Evolutionary conservation across 2,113 vertebrate species (phyloP).

Genomic region (Ceratotherium simum): DNA sequence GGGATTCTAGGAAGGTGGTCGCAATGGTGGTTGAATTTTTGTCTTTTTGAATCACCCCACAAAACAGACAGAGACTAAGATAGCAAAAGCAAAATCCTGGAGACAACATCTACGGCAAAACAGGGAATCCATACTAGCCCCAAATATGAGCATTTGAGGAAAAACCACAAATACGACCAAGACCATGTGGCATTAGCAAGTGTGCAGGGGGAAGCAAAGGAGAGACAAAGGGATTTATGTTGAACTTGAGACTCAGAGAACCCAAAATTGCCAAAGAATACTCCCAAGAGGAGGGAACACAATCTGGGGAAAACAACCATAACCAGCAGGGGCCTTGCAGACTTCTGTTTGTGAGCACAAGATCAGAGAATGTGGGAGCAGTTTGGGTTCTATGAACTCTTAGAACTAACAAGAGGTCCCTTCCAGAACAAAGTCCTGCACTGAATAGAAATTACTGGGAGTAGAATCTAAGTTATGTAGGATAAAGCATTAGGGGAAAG

Average conservation of each 20-base stretch:
- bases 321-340: neutral
- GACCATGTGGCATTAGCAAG: neutral
- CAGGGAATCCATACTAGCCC: neutral
- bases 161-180: neutral
- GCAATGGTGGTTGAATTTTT: neutral
- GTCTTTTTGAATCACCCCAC: neutral
- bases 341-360: neutral
- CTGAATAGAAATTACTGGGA: neutral
- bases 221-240: neutral
- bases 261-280: neutral
- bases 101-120: neutral
- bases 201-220: neutral
- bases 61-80: conserved; percentile 2
- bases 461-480: neutral
- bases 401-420: neutral
- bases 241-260: neutral
- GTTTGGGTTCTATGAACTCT: neutral
- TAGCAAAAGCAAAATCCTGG: neutral
- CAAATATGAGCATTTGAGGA: neutral
- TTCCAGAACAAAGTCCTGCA: neutral
- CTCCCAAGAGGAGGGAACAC: neutral
- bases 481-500: neutral
- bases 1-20: neutral
- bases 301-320: neutral
- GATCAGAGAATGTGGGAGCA: neutral